Base-by-base conservation (phyloP, 2,888 invertebrate species). In the Drosophila niveifrons region DNA sequence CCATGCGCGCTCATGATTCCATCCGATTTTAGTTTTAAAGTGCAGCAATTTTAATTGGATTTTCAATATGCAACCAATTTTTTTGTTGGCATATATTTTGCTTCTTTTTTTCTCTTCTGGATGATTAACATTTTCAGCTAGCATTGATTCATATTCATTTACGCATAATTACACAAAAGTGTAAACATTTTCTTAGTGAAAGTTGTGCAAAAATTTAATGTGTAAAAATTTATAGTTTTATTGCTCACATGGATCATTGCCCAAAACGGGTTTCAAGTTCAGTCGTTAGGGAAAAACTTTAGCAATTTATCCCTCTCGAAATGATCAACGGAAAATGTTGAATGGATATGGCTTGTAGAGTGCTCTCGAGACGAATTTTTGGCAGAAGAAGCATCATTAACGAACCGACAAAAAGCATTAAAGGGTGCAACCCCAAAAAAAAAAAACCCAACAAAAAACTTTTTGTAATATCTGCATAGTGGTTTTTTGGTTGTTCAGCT, bases 331-430 rank as follows among this genome's bases (percentile, higher is more conserved):
- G 69, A 17, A 46, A 73, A 64, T 55, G 39, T 41, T 78, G 50
- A 58, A 68, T 73, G 43, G 44, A 53, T 43, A 50, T 58, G 44
- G 17, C 17, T 7, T 74, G 67, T 59, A 23, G 23, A 72, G 74
- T 56, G 75, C 68, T 29, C 88, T 82, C 65, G 82, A 79, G 71
- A 66, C 69, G 74, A 50, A 52, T 65, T 72, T 68, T 72, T 68
- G 68, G 59, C 67, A 68, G 41, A 74, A 76, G 66, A 82, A 88
- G 82, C 88, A 85, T 88, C 82, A 85, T 83, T 85, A 88, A 87
- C 70, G 75, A 66, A 31, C 43, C 72, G 15, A 41, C 34, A 36
- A 36, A 31, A 63, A 64, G 17, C 50, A 64, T 56, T 31, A 43
- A 78, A 62, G 75, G 75, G 74, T 78, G 74, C 78, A 77, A 76